A percentile compares a stretch with the other conserved stretches of the same genome.
These are phyloP conservation scores for Drosophila picticornis DNA, from an alignment of 2,888 invertebrate species.

Conservation along the genomic window DNA sequence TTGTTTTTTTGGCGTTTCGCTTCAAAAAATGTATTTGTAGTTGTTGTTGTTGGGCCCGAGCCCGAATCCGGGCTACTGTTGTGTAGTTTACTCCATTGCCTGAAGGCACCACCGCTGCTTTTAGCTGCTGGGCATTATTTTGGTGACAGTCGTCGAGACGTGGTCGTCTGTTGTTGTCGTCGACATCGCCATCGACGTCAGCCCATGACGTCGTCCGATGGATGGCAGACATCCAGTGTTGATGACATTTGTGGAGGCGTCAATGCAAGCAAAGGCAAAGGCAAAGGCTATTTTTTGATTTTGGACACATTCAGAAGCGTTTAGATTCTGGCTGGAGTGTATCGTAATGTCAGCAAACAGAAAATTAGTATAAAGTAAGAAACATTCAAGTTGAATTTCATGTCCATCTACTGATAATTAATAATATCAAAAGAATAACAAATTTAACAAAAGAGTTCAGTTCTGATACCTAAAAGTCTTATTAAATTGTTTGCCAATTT, in stretches of 20 bases:
- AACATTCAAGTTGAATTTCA: background rate
- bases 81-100: conserved; percentile 27
- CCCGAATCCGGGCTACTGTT: conserved; percentile 64
- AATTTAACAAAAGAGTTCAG: background rate
- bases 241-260: conserved; percentile 61
- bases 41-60: conserved; percentile 23
- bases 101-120: conserved; percentile 26
- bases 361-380: background rate
- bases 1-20: conserved; percentile 63
- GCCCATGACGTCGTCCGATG: conserved; percentile 14
- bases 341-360: background rate
- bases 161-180: conserved; percentile 31
- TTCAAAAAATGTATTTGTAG: conserved; percentile 69
- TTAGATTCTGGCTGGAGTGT: background rate
- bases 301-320: background rate
- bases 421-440: background rate
- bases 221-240: conserved; percentile 4
- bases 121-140: conserved; percentile 58
- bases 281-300: background rate
- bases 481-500: background rate
- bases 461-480: background rate
- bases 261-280: conserved; percentile 27
- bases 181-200: background rate
- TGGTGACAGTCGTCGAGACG: conserved; percentile 62
- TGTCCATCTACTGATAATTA: background rate